Conservation (phyloP, 2,888 invertebrate genomes). For the Leptopilina syphax region DNA sequence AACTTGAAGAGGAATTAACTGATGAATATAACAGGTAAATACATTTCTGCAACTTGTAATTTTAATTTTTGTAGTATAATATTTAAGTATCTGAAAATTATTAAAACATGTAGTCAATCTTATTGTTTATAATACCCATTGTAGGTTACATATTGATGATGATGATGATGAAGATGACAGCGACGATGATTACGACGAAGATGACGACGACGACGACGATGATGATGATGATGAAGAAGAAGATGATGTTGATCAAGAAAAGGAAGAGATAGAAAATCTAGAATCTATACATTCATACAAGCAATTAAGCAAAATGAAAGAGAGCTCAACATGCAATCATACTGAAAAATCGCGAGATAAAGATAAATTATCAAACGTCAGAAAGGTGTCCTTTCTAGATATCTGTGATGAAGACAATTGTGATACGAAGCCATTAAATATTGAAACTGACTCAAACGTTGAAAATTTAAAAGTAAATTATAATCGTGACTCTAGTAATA, state of each 20-base stretch:
- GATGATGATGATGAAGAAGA: conserved; percentile 64
- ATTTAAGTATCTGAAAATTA: too few relatives aligned
- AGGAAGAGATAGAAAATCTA: conserved; percentile 42
- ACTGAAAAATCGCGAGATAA: background rate
- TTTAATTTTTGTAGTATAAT: background rate
- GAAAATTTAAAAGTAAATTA: too few relatives aligned
- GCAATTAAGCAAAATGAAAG: conserved; percentile 48
- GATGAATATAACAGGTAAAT: conserved; percentile 71
- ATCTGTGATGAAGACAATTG: conserved; percentile 37
- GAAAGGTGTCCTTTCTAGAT: conserved; percentile 61
- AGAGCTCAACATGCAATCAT: conserved; percentile 38
- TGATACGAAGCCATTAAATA: conserved; percentile 41
- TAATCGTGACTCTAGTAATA: conserved; percentile 51
- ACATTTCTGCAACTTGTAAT: background rate
- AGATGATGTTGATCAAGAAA: conserved; percentile 59
- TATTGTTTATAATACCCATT: background rate
- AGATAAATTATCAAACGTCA: conserved; percentile 27
- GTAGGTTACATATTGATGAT: background rate
- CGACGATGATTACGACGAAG: conserved; percentile 54
- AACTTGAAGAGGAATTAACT: conserved; percentile 81
- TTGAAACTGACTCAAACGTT: conserved; percentile 40
- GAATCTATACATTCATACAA: background rate
- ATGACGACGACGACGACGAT: conserved; percentile 19
- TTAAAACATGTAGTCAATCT: background rate
- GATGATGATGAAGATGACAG: conserved; percentile 54